phyloP scores from a whole-genome alignment of 1,140 invertebrate species.

The Doryteuthis pealeii region DNA sequence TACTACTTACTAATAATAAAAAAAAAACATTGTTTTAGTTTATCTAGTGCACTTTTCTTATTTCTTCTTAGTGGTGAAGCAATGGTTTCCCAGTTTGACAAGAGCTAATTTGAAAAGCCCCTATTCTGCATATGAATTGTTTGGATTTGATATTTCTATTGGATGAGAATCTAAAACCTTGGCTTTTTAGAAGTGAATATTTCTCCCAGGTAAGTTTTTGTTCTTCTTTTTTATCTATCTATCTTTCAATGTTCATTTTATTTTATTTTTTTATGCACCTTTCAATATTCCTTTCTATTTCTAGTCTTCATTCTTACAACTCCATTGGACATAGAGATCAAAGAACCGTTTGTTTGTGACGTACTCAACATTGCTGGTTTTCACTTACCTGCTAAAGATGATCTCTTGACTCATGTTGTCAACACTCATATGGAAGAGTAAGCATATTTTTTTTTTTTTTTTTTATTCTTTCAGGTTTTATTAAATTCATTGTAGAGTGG shows the following conservation, averaged over 20 bases:
- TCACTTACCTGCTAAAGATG: slow-evolving; percentile 54
- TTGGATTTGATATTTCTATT: slow-evolving; percentile 94
- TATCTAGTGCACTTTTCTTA: too few species aligned
- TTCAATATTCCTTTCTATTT: slow-evolving; percentile 23
- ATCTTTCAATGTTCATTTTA: neutral
- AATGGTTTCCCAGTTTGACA: slow-evolving; percentile 54
- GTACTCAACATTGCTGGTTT: slow-evolving; percentile 59
- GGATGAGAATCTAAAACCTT: slow-evolving; percentile 87
- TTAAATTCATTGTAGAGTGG: too few species aligned
- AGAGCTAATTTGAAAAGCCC: slow-evolving; percentile 63
- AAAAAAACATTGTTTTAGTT: too few species aligned
- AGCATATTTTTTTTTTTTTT: neutral
- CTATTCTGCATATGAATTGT: slow-evolving; percentile 82
- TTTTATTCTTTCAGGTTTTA: too few species aligned
- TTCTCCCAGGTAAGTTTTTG: slow-evolving; percentile 59
- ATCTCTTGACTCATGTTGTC: slow-evolving; percentile 29
- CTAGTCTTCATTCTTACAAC: slow-evolving; percentile 61
- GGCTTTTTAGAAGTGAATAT: slow-evolving; percentile 80
- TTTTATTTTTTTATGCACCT: neutral
- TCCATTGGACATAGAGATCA: slow-evolving; percentile 58
- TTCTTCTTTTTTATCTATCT: neutral
- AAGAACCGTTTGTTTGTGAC: slow-evolving; percentile 59
- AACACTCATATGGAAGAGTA: neutral
- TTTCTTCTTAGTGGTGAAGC: slow-evolving; percentile 49
- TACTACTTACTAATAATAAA: too few species aligned